phyloP scores from a whole-genome alignment of 37 sponge, comb jelly and placozoan species.

The Aplysina aerophoba region DNA sequence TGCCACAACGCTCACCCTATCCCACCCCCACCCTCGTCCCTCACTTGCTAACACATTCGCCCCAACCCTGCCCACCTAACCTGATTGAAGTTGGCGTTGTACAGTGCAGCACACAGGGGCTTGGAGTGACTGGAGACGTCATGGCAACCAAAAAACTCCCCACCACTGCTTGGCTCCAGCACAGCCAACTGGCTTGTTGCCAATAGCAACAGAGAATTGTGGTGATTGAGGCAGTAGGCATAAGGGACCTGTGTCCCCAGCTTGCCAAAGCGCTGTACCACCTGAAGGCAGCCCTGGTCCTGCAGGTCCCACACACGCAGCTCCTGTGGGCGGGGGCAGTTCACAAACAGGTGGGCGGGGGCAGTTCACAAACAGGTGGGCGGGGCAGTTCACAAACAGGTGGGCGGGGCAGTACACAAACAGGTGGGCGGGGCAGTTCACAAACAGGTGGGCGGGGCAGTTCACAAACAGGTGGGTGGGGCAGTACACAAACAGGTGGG shows the following conservation, averaged over 20 bases:
- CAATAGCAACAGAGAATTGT: conserved; percentile 66
- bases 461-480: too few species aligned
- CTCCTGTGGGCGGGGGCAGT: conserved; percentile 47
- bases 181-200: conserved; percentile 73
- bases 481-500: neutral
- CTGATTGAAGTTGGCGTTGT: conserved; percentile 90
- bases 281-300: conserved; percentile 90
- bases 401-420: neutral
- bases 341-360: neutral
- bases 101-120: conserved; percentile 87
- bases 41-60: too few species aligned
- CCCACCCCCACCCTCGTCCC: too few species aligned
- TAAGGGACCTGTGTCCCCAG: conserved; percentile 68
- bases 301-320: conserved; percentile 86
- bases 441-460: too few species aligned
- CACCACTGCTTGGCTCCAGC: conserved; percentile 47
- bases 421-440: too few species aligned
- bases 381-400: too few species aligned
- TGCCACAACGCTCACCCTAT: too few species aligned
- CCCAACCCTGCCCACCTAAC: conserved; percentile 31
- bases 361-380: too few species aligned
- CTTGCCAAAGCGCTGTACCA: conserved; percentile 46
- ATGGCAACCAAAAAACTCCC: neutral
- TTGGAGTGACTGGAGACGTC: conserved; percentile 77
- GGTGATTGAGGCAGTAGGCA: conserved; percentile 71